Conservation (phyloP, 1,140 invertebrate species). For the Goniozus legneri region DNA sequence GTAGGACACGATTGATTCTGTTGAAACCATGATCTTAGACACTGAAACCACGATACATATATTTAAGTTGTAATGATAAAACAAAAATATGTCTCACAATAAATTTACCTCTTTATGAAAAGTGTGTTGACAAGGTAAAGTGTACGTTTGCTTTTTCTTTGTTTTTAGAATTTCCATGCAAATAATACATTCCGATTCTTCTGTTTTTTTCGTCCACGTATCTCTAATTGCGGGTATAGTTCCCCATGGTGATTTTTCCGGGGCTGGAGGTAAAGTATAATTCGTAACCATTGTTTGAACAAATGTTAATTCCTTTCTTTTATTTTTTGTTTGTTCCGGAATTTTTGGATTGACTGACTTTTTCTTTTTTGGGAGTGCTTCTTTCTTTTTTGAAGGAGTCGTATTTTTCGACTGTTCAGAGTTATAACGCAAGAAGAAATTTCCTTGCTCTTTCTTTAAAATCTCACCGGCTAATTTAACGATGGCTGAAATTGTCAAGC, state of each 20-base stretch:
- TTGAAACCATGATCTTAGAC: conserved; percentile 30
- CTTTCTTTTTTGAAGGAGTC: not conserved
- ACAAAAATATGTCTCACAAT: conserved; percentile 3
- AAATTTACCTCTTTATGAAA: conserved; percentile 30
- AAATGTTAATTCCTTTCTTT: conserved; percentile 7
- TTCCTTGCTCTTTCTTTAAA: no score
- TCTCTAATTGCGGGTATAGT: conserved; percentile 3
- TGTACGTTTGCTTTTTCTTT: conserved; percentile 10
- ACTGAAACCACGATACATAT: conserved; percentile 27
- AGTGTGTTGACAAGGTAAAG: conserved; percentile 28
- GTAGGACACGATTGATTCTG: conserved; percentile 29
- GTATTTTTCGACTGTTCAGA: no score
- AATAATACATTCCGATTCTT: conserved; percentile 28
- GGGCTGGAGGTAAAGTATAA: no score
- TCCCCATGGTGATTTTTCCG: conserved; percentile 7
- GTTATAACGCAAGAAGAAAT: no score
- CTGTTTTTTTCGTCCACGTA: conserved; percentile 17
- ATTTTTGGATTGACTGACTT: not conserved
- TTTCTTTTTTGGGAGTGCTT: not conserved
- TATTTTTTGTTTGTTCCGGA: not conserved
- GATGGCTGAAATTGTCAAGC: no score
- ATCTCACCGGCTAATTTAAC: no score
- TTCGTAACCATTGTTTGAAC: no score
- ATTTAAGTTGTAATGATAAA: conserved; percentile 4
- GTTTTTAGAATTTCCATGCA: conserved; percentile 18